Percentiles rank a stretch among this genome's conserved stretches.
These are phyloP conservation scores for Abramis brama DNA, from an alignment of 2,113 vertebrate species.

Conservation along the genomic window DNA sequence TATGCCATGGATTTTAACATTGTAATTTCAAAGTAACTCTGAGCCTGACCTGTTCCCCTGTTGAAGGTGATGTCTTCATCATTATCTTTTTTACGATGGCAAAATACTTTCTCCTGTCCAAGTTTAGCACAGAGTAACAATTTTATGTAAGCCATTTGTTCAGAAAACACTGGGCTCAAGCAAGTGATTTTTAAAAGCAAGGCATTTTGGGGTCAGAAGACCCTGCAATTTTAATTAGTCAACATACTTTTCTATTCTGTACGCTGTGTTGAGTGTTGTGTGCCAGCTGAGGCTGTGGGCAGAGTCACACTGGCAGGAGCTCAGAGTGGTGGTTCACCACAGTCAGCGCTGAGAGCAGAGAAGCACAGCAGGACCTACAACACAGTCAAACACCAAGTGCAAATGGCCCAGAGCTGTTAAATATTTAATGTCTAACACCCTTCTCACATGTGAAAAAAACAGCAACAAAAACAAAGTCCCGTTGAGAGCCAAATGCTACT, in stretches of 20 bases:
- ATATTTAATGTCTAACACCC: conserved; percentile 60
- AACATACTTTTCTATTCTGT: neutral
- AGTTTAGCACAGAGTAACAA: conserved; percentile 33
- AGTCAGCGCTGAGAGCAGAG: neutral
- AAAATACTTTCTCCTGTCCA: neutral
- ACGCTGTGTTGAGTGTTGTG: neutral
- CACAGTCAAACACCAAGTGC: conserved; percentile 48
- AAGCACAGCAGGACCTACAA: conserved; percentile 31
- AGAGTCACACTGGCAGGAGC: conserved; percentile 5
- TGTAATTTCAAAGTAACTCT: neutral
- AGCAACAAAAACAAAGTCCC: conserved; percentile 28
- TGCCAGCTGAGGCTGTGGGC: conserved; percentile 44
- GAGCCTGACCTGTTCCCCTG: neutral
- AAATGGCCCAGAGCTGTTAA: conserved; percentile 63
- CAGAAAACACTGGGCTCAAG: neutral
- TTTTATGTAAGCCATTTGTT: conserved; percentile 12
- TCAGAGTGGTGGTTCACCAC: conserved; percentile 1
- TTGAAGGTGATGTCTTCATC: neutral
- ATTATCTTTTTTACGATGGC: neutral
- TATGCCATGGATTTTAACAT: neutral
- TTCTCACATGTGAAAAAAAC: conserved; percentile 61
- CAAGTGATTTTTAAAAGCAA: conserved; percentile 2
- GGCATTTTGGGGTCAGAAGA: conserved; percentile 23
- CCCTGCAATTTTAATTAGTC: conserved; percentile 35
- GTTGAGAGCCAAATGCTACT: conserved; percentile 53